Conservation (phyloP, 2,113 vertebrate species). For the Catagonus wagneri region DNA sequence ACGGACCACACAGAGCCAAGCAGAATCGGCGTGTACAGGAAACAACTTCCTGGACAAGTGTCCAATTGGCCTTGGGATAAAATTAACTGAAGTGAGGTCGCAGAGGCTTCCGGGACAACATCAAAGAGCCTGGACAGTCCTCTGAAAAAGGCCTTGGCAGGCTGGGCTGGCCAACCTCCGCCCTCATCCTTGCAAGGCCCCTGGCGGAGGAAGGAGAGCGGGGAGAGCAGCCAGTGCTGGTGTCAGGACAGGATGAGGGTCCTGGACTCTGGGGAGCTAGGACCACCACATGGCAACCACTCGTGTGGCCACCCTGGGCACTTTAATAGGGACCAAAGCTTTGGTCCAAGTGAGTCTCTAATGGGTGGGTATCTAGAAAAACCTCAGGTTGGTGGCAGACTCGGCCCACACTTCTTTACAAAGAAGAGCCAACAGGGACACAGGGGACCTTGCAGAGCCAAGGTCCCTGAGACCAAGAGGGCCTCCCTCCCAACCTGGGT, state of each 20-base stretch:
- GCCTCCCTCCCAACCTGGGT: too few relatives aligned
- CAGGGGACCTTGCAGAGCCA: fast-evolving
- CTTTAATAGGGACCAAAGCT: not conserved
- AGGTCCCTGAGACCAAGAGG: not conserved
- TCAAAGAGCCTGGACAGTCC: not conserved
- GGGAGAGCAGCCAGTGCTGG: not conserved
- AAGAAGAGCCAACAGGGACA: not conserved
- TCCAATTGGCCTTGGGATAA: not conserved
- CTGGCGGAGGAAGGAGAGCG: fast-evolving
- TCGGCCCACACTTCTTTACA: not conserved
- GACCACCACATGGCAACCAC: not conserved
- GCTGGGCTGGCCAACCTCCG: not conserved
- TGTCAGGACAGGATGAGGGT: not conserved
- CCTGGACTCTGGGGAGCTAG: not conserved
- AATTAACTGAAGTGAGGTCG: not conserved
- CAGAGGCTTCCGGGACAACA: not conserved
- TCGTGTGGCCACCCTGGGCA: not conserved
- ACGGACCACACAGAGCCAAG: not conserved
- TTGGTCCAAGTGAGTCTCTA: not conserved
- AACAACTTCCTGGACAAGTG: not conserved
- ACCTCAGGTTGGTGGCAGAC: not conserved
- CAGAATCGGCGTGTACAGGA: not conserved
- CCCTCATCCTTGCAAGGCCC: not conserved
- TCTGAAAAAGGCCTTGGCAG: not conserved
- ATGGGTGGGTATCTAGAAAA: not conserved